Evolutionary conservation across 64 coral and sea anemone genomes (phyloP).

Genomic region (Stichodactyla mertensii): DNA sequence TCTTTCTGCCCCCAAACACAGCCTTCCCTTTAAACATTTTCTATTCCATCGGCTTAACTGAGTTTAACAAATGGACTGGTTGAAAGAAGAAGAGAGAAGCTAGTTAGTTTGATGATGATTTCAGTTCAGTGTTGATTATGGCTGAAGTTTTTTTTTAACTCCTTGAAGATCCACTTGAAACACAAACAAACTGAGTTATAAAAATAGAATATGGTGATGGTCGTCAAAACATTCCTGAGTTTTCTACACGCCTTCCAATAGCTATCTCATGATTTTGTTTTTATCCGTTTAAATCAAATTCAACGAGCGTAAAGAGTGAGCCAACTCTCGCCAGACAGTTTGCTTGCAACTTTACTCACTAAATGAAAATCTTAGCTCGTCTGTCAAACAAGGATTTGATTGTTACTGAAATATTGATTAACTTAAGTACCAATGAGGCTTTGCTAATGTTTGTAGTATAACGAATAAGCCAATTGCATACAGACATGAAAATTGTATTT

Average conservation of each 20-base stretch:
- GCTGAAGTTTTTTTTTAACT: no score
- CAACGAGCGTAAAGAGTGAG: background rate
- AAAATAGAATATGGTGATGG: no score
- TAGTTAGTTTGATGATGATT: no score
- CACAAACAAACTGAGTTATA: no score
- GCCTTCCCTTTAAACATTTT: background rate
- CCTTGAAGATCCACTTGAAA: no score
- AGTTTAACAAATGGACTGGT: no score
- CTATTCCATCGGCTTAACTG: background rate
- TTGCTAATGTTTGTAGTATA: background rate
- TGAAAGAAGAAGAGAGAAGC: no score
- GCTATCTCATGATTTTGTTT: background rate
- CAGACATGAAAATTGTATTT: background rate
- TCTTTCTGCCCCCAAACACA: background rate
- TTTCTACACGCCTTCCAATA: no score
- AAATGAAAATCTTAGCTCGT: background rate
- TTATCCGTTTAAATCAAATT: background rate
- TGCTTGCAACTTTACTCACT: background rate
- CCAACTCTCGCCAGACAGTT: background rate
- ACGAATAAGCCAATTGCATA: background rate
- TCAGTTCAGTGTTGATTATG: no score
- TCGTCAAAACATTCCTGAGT: no score
- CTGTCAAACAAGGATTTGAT: conserved; percentile 4
- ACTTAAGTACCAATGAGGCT: background rate
- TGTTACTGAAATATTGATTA: conserved; percentile 11